Evolutionary conservation across 2,797 vertebrate species (phyloP).

Genomic region (Falco naumanni): DNA sequence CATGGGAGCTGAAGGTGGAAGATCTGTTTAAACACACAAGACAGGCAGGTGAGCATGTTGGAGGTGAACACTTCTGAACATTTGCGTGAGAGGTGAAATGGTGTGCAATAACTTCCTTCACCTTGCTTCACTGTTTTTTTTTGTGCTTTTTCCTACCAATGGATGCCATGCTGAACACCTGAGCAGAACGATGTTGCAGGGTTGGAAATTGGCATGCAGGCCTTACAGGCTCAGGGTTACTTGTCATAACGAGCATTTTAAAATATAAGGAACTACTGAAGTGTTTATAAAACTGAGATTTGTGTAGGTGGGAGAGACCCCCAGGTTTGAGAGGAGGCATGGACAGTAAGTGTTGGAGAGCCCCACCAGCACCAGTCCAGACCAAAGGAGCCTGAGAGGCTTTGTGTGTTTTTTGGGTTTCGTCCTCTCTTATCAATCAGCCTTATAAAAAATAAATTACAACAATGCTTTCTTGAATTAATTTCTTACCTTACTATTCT

Average conservation of each 20-base stretch:
- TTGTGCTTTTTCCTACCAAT: background rate
- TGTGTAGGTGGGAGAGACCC: background rate
- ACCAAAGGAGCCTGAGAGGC: background rate
- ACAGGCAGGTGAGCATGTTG: background rate
- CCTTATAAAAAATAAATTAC: background rate
- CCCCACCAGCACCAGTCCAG: too few relatives aligned
- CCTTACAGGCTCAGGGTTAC: background rate
- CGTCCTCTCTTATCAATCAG: background rate
- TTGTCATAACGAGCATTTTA: background rate
- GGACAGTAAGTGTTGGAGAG: background rate
- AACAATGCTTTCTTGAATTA: background rate
- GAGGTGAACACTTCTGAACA: background rate
- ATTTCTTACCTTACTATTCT: background rate
- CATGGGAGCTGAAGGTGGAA: background rate
- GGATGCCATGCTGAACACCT: background rate
- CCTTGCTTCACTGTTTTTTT: background rate
- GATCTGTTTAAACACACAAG: background rate
- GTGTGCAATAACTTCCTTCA: background rate
- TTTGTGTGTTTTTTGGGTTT: background rate
- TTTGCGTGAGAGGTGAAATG: background rate
- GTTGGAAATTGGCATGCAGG: background rate
- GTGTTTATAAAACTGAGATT: background rate
- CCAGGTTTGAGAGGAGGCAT: background rate
- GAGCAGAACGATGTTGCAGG: background rate
- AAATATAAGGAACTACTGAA: background rate